Conservation (phyloP, 2,888 invertebrate genomes). For the Miltochrista miniata region DNA sequence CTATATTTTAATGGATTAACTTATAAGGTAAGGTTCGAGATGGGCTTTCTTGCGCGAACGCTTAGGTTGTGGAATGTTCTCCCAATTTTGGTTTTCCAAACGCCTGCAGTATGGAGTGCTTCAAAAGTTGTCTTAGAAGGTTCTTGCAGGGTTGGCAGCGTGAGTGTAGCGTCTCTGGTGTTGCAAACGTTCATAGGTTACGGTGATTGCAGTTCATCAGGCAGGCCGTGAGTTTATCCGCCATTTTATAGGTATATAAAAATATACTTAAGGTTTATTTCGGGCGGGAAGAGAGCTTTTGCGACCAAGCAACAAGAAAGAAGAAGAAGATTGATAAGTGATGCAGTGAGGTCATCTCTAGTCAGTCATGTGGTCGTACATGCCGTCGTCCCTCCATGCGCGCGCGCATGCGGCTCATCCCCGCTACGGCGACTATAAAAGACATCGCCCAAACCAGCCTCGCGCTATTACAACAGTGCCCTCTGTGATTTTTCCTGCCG, state of each 20-base stretch:
- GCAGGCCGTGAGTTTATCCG: too few species aligned
- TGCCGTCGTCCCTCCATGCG: conserved; percentile 58
- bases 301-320: neutral
- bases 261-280: neutral
- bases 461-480: conserved; percentile 82
- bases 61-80: too few species aligned
- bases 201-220: too few species aligned
- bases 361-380: conserved; percentile 43
- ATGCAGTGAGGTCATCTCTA: conserved; percentile 43
- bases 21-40: too few species aligned
- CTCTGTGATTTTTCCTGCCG: conserved; percentile 80
- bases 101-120: too few species aligned
- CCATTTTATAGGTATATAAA: too few species aligned
- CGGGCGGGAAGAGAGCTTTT: neutral
- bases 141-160: too few species aligned
- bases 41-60: too few species aligned
- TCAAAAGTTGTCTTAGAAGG: too few species aligned
- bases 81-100: too few species aligned
- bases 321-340: conserved; percentile 33
- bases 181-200: too few species aligned
- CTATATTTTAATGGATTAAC: neutral
- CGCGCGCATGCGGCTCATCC: conserved; percentile 61
- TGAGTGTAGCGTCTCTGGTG: too few species aligned
- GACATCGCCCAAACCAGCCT: conserved; percentile 73
- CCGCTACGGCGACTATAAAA: conserved; percentile 79